A percentile compares a stretch with the other conserved stretches of the same genome.
phyloP scores from a whole-genome alignment of 2,888 invertebrate species.

The Ectropis crepuscularia region DNA sequence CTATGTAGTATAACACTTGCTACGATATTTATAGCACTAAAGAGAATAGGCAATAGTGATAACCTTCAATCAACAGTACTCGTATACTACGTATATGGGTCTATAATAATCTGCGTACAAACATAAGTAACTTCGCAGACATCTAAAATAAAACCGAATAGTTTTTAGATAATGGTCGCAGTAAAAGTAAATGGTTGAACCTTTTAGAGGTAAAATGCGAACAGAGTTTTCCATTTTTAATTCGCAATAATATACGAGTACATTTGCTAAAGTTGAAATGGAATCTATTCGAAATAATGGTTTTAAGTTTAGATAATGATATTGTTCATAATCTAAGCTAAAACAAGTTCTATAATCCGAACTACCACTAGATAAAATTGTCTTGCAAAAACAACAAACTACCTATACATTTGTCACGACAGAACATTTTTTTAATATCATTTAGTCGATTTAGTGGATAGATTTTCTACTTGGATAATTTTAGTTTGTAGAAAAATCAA shows the following conservation, averaged over 20 bases:
- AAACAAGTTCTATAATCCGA: too few species aligned
- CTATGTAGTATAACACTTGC: not conserved
- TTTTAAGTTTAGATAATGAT: too few species aligned
- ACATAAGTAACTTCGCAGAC: not conserved
- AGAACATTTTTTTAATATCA: too few species aligned
- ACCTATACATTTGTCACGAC: too few species aligned
- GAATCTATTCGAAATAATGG: not conserved
- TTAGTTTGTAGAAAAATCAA: too few species aligned
- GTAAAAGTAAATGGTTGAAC: slow-evolving; percentile 17
- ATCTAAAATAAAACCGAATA: slow-evolving; percentile 22
- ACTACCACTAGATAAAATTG: too few species aligned
- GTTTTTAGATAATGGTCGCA: slow-evolving; percentile 18
- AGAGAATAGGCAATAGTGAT: slow-evolving; percentile 6
- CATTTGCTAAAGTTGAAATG: not conserved
- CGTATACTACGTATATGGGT: not conserved
- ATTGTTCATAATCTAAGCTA: too few species aligned
- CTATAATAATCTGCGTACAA: not conserved
- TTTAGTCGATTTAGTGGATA: too few species aligned
- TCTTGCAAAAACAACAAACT: too few species aligned
- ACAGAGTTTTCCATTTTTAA: not conserved
- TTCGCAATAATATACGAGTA: not conserved
- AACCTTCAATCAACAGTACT: not conserved
- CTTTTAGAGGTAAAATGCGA: not conserved
- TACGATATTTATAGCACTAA: not conserved
- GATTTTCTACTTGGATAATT: too few species aligned